Evolutionary conservation across 1,140 invertebrate genomes (phyloP).

Genomic region (Zophobas atratus): DNA sequence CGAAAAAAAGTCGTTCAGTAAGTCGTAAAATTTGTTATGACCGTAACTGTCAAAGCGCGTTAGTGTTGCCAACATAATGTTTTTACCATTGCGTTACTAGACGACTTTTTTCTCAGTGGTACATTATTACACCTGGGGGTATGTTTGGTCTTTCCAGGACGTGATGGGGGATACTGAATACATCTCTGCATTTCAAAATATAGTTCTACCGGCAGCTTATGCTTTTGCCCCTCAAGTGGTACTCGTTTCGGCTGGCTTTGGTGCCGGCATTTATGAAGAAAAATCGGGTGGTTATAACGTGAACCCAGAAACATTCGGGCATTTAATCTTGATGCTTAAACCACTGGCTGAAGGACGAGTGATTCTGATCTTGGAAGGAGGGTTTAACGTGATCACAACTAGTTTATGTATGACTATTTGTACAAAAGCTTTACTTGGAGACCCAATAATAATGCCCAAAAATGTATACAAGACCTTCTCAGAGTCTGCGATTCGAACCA

Average conservation of each 20-base stretch:
- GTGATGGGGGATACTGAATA: slow-evolving; percentile 94
- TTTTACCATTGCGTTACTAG: too few relatives aligned
- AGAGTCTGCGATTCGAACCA: slow-evolving; percentile 49
- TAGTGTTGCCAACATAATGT: too few relatives aligned
- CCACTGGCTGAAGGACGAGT: slow-evolving; percentile 87
- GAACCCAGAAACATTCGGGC: slow-evolving; percentile 89
- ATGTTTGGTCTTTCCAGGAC: slow-evolving; percentile 52
- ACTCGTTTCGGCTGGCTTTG: slow-evolving; percentile 94
- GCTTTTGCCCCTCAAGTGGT: slow-evolving; percentile 93
- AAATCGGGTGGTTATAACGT: slow-evolving; percentile 85
- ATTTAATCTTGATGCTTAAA: slow-evolving; percentile 90
- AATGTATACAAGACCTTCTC: slow-evolving; percentile 37
- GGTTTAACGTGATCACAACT: slow-evolving; percentile 91
- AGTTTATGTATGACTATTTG: slow-evolving; percentile 90
- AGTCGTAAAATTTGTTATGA: too few relatives aligned
- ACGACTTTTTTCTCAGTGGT: too few relatives aligned
- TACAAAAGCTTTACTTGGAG: slow-evolving; percentile 88
- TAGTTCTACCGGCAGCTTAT: slow-evolving; percentile 93
- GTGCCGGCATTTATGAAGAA: slow-evolving; percentile 85
- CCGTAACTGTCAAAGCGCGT: too few relatives aligned
- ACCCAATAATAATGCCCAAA: slow-evolving; percentile 77
- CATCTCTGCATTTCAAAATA: slow-evolving; percentile 87
- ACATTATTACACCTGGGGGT: too few relatives aligned
- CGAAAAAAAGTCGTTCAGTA: too few relatives aligned
- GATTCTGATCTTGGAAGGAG: slow-evolving; percentile 92